Base-by-base conservation (phyloP, 2,888 invertebrate genomes). In the Acrocyrtus sp. region DNA sequence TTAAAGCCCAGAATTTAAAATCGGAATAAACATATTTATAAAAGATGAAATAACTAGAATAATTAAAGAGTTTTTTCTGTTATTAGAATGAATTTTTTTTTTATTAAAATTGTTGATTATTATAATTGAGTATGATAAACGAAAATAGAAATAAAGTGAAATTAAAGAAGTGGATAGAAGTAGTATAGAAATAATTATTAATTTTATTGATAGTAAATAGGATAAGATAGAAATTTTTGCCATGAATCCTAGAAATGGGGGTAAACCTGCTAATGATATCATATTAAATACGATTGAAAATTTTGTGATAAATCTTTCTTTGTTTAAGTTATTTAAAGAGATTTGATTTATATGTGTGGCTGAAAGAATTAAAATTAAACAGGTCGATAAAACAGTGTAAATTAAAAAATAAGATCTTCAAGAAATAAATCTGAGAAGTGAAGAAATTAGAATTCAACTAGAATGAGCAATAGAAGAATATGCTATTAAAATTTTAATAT, bases 391-490 rank as follows among this genome's bases (percentile, higher is more conserved):
- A 29, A 53, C 19, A 12, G 39, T 24, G 21, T 78, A 78, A 21
- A 61, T 45, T n/a, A 58, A 15, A 47, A 78, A 78, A 47, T 78
- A 78, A 6, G 51, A 24, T 3, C 43, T 0, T 57, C 70, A 76
- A 8, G 29, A 21, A 3, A 51, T 57, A 26, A 50, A 15, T 45
- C 47, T 69, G 15, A 54, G 21, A 10, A 26, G 34, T 43, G 48
- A 54, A 22, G n/a, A 6, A 2, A 50, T 10, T 22, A 78, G 5
- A 54, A 78, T 75, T 74, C 78, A 78, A 0, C 53, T 43, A 22
- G 47, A 41, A 24, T 78, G 76, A 26, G 62, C 22, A 19, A 78
- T 76, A 12, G 76, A 78, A 10, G 78, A 78, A 50, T 75, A 78
- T 19, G 66, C 47, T 12, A 78, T 10, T n/a, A 78, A 60, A 34